A percentile compares a stretch with the other conserved stretches of the same genome.
phyloP scores from a whole-genome alignment of 1,140 invertebrate genomes.

The Drosophila mauritiana region DNA sequence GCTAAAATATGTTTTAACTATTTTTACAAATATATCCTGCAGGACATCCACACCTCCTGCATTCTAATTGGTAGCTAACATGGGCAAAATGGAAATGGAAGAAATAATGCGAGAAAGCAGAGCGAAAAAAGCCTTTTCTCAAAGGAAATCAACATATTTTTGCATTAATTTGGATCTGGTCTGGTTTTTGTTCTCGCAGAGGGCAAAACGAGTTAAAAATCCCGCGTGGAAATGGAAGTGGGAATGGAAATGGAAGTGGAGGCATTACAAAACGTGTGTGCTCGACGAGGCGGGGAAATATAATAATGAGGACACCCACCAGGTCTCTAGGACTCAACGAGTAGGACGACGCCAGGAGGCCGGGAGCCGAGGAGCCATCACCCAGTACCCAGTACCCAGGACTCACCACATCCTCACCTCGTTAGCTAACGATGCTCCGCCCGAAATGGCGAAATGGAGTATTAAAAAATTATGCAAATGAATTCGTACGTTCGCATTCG shows the following conservation, averaged over 20 bases:
- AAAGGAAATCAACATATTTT: conserved; percentile 78
- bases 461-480: conserved; percentile 83
- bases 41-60: background rate
- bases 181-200: background rate
- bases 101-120: background rate
- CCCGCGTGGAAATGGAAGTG: background rate
- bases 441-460: conserved; percentile 68
- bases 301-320: conserved; percentile 79
- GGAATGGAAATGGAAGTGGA: background rate
- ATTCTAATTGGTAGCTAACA: conserved; percentile 14
- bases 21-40: no score
- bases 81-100: background rate
- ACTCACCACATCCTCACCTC: conserved; percentile 47
- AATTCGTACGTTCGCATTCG: conserved; percentile 73
- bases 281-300: conserved; percentile 69
- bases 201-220: conserved; percentile 59
- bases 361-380: conserved; percentile 45
- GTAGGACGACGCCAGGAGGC: conserved; percentile 14
- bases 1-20: no score
- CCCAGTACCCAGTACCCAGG: no score
- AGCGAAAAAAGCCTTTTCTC: conserved; percentile 17
- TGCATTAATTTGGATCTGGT: conserved; percentile 64
- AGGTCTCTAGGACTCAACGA: conserved; percentile 17
- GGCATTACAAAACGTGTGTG: conserved; percentile 59
- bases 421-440: conserved; percentile 59